phyloP scores from a whole-genome alignment of 1,140 invertebrate genomes.

The Drosophila setifemur region DNA sequence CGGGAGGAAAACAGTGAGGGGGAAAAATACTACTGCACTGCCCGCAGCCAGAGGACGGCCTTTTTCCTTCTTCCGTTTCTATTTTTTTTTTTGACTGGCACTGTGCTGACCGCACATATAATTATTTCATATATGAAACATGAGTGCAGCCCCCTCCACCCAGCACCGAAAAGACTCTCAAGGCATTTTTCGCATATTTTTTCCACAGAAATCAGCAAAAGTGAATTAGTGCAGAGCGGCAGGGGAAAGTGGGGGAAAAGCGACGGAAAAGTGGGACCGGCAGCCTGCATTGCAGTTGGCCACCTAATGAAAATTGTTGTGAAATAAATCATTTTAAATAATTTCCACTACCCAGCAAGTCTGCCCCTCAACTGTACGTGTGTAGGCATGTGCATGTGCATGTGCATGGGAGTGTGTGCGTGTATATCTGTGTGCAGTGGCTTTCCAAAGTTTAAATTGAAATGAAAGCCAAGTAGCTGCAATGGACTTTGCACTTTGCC shows the following conservation, averaged over 20 bases:
- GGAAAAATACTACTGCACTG: conserved; percentile 46
- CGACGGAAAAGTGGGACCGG: not conserved
- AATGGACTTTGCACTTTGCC: conserved; percentile 76
- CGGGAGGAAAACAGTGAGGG: conserved; percentile 17
- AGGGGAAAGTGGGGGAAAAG: not conserved
- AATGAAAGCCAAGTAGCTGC: conserved; percentile 79
- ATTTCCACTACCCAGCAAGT: conserved; percentile 64
- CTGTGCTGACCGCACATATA: conserved; percentile 74
- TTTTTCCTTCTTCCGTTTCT: no score
- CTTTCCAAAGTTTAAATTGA: conserved; percentile 74
- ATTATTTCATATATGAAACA: conserved; percentile 79
- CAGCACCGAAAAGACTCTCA: conserved; percentile 25
- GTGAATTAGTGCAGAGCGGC: conserved; percentile 63
- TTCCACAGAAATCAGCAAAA: conserved; percentile 66
- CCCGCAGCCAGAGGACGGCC: conserved; percentile 49
- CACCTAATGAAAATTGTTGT: conserved; percentile 77
- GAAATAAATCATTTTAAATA: conserved; percentile 81
- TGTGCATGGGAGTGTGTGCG: not conserved
- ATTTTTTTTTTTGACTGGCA: conserved; percentile 10
- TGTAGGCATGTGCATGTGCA: not conserved
- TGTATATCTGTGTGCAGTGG: conserved; percentile 18
- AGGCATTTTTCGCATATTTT: conserved; percentile 60
- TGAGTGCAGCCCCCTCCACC: conserved; percentile 30
- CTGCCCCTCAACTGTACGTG: not conserved
- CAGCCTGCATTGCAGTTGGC: conserved; percentile 69